phyloP scores from a whole-genome alignment of 1,140 invertebrate genomes.

The Augochlora pura region DNA sequence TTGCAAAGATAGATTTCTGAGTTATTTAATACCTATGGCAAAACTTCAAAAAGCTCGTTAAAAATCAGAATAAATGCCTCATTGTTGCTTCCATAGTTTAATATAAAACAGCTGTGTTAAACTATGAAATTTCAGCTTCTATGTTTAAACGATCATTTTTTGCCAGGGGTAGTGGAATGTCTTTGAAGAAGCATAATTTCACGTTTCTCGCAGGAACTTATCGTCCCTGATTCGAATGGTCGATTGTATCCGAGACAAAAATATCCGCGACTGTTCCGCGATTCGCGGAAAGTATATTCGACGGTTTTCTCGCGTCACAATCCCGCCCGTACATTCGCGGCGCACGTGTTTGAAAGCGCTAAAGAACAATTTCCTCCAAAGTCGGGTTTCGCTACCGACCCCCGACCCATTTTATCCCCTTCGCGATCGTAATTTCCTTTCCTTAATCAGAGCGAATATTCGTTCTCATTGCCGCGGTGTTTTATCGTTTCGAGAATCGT shows the following conservation, averaged over 20 bases:
- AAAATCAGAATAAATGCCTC: too few species aligned
- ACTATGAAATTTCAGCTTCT: too few species aligned
- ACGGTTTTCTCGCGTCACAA: neutral
- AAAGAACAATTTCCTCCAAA: conserved; percentile 31
- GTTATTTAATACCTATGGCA: too few species aligned
- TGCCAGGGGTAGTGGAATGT: too few species aligned
- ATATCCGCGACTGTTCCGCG: neutral
- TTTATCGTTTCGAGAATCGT: conserved; percentile 8
- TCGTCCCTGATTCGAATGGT: neutral
- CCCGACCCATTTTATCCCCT: conserved; percentile 18
- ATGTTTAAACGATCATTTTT: too few species aligned
- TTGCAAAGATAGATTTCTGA: too few species aligned
- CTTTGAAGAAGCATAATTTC: neutral
- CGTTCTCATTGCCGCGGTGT: conserved; percentile 14
- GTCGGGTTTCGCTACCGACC: conserved; percentile 12
- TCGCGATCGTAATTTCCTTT: conserved; percentile 37
- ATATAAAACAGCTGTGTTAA: too few species aligned
- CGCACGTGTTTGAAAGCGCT: neutral
- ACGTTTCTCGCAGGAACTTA: too few species aligned
- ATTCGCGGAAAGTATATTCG: neutral
- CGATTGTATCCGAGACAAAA: neutral
- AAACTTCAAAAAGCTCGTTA: too few species aligned
- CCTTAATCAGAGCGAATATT: conserved; percentile 42
- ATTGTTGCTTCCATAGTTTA: too few species aligned
- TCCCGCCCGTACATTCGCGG: neutral